Conservation (phyloP, 2,888 invertebrate genomes). For the Acronicta leporina region DNA sequence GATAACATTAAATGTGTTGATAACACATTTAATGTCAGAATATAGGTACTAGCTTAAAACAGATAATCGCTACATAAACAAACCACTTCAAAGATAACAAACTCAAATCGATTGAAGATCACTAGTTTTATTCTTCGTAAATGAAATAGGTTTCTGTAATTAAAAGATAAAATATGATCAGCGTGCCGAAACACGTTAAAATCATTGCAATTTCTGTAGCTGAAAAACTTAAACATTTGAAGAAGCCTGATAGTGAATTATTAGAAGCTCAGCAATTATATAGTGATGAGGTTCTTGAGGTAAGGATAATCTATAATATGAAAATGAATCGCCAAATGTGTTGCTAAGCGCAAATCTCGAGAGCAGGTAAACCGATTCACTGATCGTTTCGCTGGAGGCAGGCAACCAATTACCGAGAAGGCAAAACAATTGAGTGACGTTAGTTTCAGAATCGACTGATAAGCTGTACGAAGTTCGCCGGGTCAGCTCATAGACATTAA, state of each 20-base stretch:
- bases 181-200: slow-evolving; percentile 74
- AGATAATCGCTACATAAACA: slow-evolving; percentile 78
- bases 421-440: too few species aligned
- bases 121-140: background rate
- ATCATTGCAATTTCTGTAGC: slow-evolving; percentile 68
- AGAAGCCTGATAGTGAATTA: slow-evolving; percentile 67
- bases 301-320: slow-evolving; percentile 57
- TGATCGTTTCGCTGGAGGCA: too few species aligned
- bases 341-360: too few species aligned
- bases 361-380: too few species aligned
- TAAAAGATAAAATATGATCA: slow-evolving; percentile 41
- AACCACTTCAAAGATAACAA: slow-evolving; percentile 48
- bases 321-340: too few species aligned
- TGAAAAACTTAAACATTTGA: slow-evolving; percentile 67
- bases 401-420: too few species aligned
- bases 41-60: background rate
- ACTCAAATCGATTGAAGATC: background rate
- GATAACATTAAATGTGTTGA: too few species aligned
- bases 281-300: slow-evolving; percentile 74
- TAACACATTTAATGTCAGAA: too few species aligned
- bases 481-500: too few species aligned
- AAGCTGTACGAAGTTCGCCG: too few species aligned
- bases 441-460: too few species aligned
- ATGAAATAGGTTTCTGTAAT: too few species aligned
- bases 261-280: slow-evolving; percentile 73